Evolutionary conservation across 2,797 vertebrate genomes (phyloP).

Genomic region (Sphenopsis melanotis): DNA sequence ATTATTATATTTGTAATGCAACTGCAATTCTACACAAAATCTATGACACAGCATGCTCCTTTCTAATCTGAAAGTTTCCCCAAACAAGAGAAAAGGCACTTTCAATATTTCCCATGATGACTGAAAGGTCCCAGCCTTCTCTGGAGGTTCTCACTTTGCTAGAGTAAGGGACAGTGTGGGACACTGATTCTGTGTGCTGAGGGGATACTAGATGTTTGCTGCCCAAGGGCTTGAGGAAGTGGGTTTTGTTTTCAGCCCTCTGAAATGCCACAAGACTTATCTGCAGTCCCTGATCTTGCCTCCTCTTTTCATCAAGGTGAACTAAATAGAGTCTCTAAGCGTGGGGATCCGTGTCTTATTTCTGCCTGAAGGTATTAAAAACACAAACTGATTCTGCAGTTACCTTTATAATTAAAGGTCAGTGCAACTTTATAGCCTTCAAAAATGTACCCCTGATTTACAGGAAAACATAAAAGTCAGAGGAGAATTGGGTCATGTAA

Average conservation of each 20-base stretch:
- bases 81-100: not conserved
- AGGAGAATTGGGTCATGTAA: not conserved
- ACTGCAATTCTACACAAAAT: not conserved
- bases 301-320: not conserved
- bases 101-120: not conserved
- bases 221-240: not conserved
- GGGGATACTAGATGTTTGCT: not conserved
- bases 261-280: not conserved
- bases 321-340: not conserved
- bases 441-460: conserved; percentile 23
- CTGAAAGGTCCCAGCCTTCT: not conserved
- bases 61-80: not conserved
- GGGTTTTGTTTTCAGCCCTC: accelerated
- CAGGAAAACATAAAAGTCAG: conserved; percentile 45
- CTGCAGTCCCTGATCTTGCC: not conserved
- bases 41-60: not conserved
- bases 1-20: not conserved
- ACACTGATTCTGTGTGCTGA: not conserved
- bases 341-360: not conserved
- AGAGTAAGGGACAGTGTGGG: not conserved
- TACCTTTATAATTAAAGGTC: conserved; percentile 43
- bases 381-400: not conserved
- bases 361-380: not conserved
- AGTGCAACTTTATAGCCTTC: not conserved
- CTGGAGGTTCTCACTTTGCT: not conserved